phyloP scores from a whole-genome alignment of 2,797 vertebrate genomes.

The Rhinoraja longicauda region DNA sequence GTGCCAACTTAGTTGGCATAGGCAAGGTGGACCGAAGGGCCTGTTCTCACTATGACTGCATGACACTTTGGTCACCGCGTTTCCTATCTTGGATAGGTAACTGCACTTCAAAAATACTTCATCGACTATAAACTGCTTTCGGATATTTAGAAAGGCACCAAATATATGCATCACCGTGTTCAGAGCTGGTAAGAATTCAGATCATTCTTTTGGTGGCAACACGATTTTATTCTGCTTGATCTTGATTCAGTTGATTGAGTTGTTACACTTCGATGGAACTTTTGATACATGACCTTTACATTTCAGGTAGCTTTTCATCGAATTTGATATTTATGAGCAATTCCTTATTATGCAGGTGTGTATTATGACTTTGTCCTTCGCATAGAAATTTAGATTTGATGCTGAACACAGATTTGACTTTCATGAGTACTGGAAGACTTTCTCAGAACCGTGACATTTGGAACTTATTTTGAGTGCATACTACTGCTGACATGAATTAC shows the following conservation, averaged over 20 bases:
- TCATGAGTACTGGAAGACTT: not conserved
- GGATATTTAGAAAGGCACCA: not conserved
- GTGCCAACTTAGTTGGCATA: too few relatives aligned
- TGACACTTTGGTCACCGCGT: too few relatives aligned
- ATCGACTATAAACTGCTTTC: too few relatives aligned
- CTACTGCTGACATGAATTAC: not conserved
- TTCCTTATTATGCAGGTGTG: not conserved
- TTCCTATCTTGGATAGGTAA: too few relatives aligned
- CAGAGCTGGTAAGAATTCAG: not conserved
- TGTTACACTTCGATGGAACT: not conserved
- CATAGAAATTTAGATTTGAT: not conserved
- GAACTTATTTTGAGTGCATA: not conserved
- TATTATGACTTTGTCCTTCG: not conserved
- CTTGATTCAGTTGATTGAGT: constrained; percentile 29
- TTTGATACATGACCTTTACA: constrained; percentile 13
- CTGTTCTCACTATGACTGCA: too few relatives aligned
- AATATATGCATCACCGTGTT: too few relatives aligned
- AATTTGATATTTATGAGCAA: not conserved
- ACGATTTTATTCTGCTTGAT: not conserved
- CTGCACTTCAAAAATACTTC: too few relatives aligned
- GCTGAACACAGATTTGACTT: not conserved
- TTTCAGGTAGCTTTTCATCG: not conserved
- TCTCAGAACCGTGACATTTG: not conserved
- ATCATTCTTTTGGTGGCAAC: not conserved
- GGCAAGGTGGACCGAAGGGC: too few relatives aligned